Conservation (phyloP, 2,113 vertebrate genomes). For the Menidia beryllina region DNA sequence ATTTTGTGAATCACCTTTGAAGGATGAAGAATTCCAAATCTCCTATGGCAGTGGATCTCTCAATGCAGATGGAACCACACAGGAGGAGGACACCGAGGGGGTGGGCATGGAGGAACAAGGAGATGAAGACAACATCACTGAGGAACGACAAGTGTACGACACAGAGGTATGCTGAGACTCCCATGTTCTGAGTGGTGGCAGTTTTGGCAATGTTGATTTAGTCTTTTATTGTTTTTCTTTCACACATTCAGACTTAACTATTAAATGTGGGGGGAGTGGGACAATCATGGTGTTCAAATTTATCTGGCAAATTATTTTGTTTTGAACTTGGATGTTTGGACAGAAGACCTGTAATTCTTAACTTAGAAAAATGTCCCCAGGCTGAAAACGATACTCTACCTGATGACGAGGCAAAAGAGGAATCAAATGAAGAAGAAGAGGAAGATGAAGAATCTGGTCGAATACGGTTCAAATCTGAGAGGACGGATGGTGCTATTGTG, state of each 20-base stretch:
- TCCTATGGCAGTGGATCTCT: constrained; percentile 78
- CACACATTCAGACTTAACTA: background rate
- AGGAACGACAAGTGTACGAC: constrained; percentile 81
- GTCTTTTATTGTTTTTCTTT: background rate
- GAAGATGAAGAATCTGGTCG: constrained; percentile 93
- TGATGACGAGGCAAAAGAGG: constrained; percentile 89
- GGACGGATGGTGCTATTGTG: constrained; percentile 92
- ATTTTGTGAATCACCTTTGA: constrained; percentile 45
- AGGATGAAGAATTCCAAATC: constrained; percentile 89
- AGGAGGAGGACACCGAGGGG: constrained; percentile 62
- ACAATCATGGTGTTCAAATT: background rate
- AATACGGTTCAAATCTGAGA: constrained; percentile 94
- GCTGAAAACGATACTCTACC: constrained; percentile 83
- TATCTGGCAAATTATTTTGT: background rate
- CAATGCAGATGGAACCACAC: constrained; percentile 80
- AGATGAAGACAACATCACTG: constrained; percentile 71
- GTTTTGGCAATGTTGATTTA: no score
- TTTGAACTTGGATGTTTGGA: constrained; percentile 1
- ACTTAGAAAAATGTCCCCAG: constrained; percentile 64
- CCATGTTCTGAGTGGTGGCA: background rate
- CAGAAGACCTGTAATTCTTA: constrained; percentile 3
- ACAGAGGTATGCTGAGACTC: constrained; percentile 81
- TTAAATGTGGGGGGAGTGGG: no score
- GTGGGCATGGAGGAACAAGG: constrained; percentile 72
- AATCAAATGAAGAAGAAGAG: constrained; percentile 92